Percentiles rank a stretch among this genome's conserved stretches.
Conservation (phyloP, 2,113 vertebrate species). For the Sylvia atricapilla region DNA sequence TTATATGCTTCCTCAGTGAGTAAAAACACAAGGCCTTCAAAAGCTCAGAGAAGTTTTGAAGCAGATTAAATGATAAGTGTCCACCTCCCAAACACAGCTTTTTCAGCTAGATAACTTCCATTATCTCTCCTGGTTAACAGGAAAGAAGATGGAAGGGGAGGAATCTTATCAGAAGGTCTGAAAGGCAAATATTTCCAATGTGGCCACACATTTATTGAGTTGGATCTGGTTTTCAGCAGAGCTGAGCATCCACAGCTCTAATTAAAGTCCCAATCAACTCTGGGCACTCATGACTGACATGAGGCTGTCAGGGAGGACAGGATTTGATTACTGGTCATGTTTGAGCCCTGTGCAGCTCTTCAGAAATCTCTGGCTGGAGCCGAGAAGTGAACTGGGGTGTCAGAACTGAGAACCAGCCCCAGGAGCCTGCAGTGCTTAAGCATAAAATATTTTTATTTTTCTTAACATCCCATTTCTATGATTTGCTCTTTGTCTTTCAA, state of each 20-base stretch:
- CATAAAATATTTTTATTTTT: background rate
- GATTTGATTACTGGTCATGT: background rate
- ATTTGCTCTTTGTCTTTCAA: slow-evolving; percentile 51
- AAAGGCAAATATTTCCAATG: background rate
- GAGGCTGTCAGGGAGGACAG: background rate
- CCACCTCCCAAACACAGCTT: background rate
- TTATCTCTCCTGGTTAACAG: background rate
- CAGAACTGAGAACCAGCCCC: background rate
- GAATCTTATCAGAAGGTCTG: background rate
- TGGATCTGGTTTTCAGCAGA: background rate
- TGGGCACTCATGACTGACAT: background rate
- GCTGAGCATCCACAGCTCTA: background rate
- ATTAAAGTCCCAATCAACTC: background rate
- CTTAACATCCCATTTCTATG: slow-evolving; percentile 4
- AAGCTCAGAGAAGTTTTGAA: background rate
- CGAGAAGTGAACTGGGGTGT: background rate
- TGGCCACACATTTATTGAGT: background rate
- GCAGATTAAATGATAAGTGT: background rate
- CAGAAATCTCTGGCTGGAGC: background rate
- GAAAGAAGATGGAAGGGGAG: background rate
- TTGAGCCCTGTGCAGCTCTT: background rate
- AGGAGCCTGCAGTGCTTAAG: accelerated
- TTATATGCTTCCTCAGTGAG: background rate
- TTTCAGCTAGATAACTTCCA: background rate
- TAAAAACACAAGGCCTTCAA: background rate